Percentiles rank a stretch among this genome's conserved stretches.
Conservation (phyloP, 2,797 vertebrate species). For the Sarcoramphus papa region DNA sequence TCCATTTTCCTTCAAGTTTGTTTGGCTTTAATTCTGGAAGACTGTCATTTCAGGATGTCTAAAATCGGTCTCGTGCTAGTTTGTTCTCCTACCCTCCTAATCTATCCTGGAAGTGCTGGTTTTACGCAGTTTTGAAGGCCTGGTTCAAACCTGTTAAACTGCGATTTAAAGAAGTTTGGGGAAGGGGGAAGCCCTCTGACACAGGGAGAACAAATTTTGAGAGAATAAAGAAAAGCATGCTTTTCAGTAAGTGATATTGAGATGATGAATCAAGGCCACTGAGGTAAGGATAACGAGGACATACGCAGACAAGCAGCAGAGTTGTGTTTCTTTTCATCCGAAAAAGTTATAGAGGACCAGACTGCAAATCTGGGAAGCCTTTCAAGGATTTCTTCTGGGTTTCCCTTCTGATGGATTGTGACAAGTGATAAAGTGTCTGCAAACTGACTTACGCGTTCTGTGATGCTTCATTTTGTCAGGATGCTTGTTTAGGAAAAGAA, state of each 20-base stretch:
- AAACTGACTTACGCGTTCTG: fast-evolving
- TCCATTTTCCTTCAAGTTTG: background rate
- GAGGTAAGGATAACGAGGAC: background rate
- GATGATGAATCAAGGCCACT: background rate
- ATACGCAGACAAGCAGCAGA: background rate
- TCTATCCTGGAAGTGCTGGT: background rate
- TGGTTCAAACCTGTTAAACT: background rate
- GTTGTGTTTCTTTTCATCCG: background rate
- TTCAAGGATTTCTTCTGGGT: background rate
- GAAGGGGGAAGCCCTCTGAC: background rate
- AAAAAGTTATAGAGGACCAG: background rate
- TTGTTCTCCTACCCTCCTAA: background rate
- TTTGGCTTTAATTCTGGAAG: background rate
- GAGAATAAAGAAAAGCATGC: background rate
- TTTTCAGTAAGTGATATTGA: background rate
- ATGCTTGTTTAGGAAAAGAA: background rate
- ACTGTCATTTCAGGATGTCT: background rate
- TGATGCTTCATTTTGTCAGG: background rate
- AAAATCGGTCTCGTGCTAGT: background rate
- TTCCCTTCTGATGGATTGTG: background rate
- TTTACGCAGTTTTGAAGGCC: background rate
- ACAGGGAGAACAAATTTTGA: background rate
- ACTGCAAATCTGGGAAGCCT: background rate
- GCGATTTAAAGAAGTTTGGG: background rate
- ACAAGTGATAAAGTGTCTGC: background rate